A percentile compares a stretch with the other conserved stretches of the same genome.
Evolutionary conservation across 2,888 invertebrate species (phyloP).

Genomic region (Papilio gigon): DNA sequence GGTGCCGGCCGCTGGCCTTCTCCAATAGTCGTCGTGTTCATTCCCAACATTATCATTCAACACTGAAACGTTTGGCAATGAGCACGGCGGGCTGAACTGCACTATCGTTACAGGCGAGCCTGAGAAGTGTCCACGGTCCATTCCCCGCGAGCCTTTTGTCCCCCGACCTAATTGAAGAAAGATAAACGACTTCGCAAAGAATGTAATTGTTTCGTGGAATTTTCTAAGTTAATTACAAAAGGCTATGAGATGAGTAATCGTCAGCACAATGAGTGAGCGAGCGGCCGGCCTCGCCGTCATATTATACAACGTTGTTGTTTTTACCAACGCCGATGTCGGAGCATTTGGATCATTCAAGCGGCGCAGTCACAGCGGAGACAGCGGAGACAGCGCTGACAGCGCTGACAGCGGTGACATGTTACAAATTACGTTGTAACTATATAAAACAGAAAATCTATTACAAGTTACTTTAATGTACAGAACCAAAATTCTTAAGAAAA

Average conservation of each 20-base stretch:
- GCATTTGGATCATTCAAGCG: neutral
- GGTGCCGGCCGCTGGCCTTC: neutral
- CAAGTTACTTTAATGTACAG: neutral
- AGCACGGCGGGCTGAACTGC: neutral
- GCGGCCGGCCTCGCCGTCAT: too few species aligned
- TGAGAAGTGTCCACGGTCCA: conserved; percentile 15
- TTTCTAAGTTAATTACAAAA: conserved; percentile 39
- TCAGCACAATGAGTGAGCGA: conserved; percentile 42
- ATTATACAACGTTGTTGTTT: neutral
- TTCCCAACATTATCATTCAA: neutral
- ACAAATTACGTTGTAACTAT: neutral
- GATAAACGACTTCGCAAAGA: conserved; percentile 33
- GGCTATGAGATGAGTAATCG: conserved; percentile 42
- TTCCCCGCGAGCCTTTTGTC: conserved; percentile 21
- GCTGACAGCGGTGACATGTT: neutral
- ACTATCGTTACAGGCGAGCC: neutral
- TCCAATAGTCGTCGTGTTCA: neutral
- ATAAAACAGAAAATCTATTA: neutral
- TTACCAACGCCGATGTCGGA: neutral
- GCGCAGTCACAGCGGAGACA: too few species aligned
- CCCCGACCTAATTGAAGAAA: conserved; percentile 14
- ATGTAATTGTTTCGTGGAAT: conserved; percentile 37
- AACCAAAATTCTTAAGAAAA: neutral
- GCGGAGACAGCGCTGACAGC: too few species aligned
- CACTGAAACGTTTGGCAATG: neutral